Percentiles rank a stretch among this genome's conserved stretches.
phyloP scores from a whole-genome alignment of 2,113 vertebrate genomes.

The Megatriorchis doriae region DNA sequence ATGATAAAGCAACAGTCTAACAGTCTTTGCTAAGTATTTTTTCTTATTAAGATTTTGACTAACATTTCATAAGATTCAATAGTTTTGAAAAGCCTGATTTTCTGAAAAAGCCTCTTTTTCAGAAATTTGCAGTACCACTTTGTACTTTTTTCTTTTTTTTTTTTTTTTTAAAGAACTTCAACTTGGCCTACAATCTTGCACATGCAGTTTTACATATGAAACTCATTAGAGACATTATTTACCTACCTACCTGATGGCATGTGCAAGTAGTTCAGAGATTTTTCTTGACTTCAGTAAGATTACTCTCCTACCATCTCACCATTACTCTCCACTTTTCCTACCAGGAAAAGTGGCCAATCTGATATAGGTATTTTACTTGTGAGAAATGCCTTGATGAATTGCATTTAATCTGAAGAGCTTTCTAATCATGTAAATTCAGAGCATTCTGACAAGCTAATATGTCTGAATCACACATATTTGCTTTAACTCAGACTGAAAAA shows the following conservation, averaged over 20 bases:
- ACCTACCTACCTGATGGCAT: not conserved
- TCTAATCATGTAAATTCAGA: constrained; percentile 1
- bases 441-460: not conserved
- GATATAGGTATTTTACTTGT: not conserved
- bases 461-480: not conserved
- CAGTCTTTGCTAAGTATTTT: not conserved
- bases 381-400: not conserved
- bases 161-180: not conserved
- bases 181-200: not conserved
- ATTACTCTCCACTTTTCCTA: too few species aligned
- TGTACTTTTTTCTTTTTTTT: not conserved
- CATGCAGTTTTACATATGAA: not conserved
- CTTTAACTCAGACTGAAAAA: not conserved
- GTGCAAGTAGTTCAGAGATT: not conserved
- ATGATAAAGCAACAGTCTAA: not conserved
- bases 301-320: not conserved
- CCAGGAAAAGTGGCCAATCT: not conserved
- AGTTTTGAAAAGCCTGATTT: not conserved
- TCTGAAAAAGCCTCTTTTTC: not conserved
- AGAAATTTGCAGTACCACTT: not conserved
- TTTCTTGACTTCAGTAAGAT: not conserved
- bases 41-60: not conserved
- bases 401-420: not conserved
- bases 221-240: not conserved
- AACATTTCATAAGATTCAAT: not conserved